Percentiles rank a stretch among this genome's conserved stretches.
These are phyloP conservation scores for Thamnophis sirtalis DNA, from an alignment of 2,113 vertebrate genomes.

Conservation along the genomic window DNA sequence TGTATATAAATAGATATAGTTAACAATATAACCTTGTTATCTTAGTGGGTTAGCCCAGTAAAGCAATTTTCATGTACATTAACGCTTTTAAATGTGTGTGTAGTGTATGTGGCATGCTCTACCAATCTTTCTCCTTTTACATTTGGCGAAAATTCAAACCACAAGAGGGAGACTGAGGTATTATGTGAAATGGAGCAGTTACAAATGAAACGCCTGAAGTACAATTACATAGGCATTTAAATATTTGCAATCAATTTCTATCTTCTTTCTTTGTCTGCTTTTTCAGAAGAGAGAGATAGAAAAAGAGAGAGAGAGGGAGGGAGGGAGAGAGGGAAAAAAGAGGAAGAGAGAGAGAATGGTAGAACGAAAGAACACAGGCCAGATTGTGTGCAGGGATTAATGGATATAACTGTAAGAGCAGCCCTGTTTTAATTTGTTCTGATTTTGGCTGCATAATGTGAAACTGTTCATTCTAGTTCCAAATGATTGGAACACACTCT, in stretches of 20 bases:
- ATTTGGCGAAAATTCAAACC: background rate
- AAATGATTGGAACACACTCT: constrained; percentile 23
- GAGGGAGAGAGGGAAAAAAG: too few species aligned
- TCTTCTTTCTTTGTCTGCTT: background rate
- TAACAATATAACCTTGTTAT: background rate
- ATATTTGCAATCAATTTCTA: background rate
- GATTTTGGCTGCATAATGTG: constrained; percentile 1
- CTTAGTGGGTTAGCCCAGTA: background rate
- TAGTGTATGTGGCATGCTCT: background rate
- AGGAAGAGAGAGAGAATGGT: too few species aligned
- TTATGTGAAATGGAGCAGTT: background rate
- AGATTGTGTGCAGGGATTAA: background rate
- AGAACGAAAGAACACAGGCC: background rate
- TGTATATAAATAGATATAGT: background rate
- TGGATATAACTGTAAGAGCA: constrained; percentile 1
- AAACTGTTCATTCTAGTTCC: constrained; percentile 27
- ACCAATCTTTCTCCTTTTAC: background rate
- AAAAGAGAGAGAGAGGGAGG: too few species aligned
- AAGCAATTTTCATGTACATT: background rate
- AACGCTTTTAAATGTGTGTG: background rate
- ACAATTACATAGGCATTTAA: fast-evolving
- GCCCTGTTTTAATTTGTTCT: constrained; percentile 18
- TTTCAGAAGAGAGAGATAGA: background rate
- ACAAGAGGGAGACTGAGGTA: constrained; percentile 30
- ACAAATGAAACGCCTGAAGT: fast-evolving